Conservation (phyloP, 2,113 vertebrate species). For the Thamnophis sirtalis region DNA sequence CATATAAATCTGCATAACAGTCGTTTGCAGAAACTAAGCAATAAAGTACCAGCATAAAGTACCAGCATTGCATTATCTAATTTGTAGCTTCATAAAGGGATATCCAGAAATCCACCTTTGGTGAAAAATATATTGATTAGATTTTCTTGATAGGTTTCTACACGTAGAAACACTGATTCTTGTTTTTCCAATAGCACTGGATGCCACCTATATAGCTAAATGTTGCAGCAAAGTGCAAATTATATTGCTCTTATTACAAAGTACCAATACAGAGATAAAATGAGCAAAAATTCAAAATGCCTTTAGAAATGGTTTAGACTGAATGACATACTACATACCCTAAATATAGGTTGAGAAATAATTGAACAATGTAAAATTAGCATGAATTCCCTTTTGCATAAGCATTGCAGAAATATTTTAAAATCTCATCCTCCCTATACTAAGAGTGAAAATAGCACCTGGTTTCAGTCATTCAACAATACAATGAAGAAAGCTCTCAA, state of each 20-base stretch:
- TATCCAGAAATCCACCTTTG: slow-evolving; percentile 7
- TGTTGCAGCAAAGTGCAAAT: background rate
- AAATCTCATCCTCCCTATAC: background rate
- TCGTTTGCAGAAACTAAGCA: background rate
- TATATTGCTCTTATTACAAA: background rate
- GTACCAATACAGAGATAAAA: background rate
- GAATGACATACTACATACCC: background rate
- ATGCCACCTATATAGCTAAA: background rate
- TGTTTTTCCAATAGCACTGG: background rate
- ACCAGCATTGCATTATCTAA: background rate
- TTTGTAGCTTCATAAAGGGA: background rate
- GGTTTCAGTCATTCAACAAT: background rate
- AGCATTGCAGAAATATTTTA: background rate
- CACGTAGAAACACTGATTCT: background rate
- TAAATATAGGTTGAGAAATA: background rate
- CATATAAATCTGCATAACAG: background rate
- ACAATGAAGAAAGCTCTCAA: background rate
- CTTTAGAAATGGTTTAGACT: background rate
- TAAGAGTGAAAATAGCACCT: background rate
- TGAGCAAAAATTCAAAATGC: background rate
- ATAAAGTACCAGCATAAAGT: background rate
- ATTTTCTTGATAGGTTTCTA: background rate
- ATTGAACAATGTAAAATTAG: background rate
- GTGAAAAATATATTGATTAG: slow-evolving; percentile 12
- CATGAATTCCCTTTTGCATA: background rate